Percentiles rank a stretch among this genome's conserved stretches.
Evolutionary conservation across 2,888 invertebrate genomes (phyloP).

Genomic region (Melanostoma mellinum): DNA sequence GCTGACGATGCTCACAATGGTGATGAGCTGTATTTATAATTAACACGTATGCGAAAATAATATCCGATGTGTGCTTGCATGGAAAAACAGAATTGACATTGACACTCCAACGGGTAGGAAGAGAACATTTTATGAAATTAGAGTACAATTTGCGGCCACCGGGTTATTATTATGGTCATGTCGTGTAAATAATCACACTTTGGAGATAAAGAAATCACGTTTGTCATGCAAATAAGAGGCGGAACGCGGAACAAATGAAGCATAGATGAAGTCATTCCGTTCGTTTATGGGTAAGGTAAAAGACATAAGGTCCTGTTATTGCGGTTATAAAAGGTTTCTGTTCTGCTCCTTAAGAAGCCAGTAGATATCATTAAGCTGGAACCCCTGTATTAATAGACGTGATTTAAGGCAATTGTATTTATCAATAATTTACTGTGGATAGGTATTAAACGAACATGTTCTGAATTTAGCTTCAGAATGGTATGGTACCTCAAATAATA

Average conservation of each 20-base stretch:
- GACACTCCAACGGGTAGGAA: background rate
- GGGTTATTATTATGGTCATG: slow-evolving; percentile 7
- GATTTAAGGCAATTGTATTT: too few relatives aligned
- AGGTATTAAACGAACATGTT: too few relatives aligned
- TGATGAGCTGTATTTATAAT: slow-evolving; percentile 15
- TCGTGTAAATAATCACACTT: slow-evolving; percentile 19
- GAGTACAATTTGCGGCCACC: slow-evolving; percentile 23
- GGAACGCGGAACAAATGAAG: background rate
- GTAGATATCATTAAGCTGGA: too few relatives aligned
- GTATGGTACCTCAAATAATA: too few relatives aligned
- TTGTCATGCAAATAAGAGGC: slow-evolving; percentile 24
- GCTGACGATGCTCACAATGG: slow-evolving; percentile 13
- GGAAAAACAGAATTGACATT: slow-evolving; percentile 41
- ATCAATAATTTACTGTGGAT: too few relatives aligned
- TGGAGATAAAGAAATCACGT: background rate
- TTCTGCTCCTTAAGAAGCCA: too few relatives aligned
- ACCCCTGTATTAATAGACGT: too few relatives aligned
- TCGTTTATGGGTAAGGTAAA: too few relatives aligned
- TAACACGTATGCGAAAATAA: slow-evolving; percentile 36
- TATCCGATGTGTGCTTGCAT: slow-evolving; percentile 12
- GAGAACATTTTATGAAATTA: slow-evolving; percentile 30
- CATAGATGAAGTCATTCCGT: slow-evolving; percentile 14
- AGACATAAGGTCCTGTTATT: too few relatives aligned
- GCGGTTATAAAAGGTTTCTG: too few relatives aligned
- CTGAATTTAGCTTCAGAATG: too few relatives aligned